These are phyloP conservation scores for Leucoraja ocellata DNA, from an alignment of 2,797 vertebrate species.

Conservation along the genomic window DNA sequence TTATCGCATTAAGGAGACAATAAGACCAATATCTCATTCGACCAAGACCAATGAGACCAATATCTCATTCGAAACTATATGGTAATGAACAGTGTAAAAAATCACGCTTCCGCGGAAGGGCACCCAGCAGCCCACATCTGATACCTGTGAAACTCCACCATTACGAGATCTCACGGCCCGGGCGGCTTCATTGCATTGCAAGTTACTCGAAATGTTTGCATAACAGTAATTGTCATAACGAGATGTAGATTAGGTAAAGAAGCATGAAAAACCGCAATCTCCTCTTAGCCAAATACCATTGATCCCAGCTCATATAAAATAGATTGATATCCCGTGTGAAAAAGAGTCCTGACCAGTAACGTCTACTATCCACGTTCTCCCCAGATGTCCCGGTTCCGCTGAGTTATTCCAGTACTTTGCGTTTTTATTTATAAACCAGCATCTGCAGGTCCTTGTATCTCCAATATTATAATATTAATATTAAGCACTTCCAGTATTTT, in stretches of 20 bases:
- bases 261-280: background rate
- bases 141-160: background rate
- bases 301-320: too few relatives aligned
- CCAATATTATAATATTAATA: too few relatives aligned
- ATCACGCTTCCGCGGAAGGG: slow-evolving; percentile 6
- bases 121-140: slow-evolving; percentile 9
- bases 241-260: background rate
- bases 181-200: background rate
- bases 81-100: slow-evolving; percentile 13
- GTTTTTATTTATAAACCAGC: too few relatives aligned
- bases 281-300: too few relatives aligned
- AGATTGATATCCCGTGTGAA: too few relatives aligned
- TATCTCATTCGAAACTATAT: background rate
- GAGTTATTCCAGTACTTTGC: background rate
- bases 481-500: background rate
- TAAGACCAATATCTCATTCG: background rate
- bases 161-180: background rate
- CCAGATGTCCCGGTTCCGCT: background rate
- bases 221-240: background rate
- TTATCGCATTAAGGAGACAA: background rate
- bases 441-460: too few relatives aligned
- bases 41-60: background rate
- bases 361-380: too few relatives aligned
- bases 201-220: background rate
- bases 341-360: too few relatives aligned